Conservation (phyloP, 1,140 invertebrate species). For the Drosophila ambigua region DNA sequence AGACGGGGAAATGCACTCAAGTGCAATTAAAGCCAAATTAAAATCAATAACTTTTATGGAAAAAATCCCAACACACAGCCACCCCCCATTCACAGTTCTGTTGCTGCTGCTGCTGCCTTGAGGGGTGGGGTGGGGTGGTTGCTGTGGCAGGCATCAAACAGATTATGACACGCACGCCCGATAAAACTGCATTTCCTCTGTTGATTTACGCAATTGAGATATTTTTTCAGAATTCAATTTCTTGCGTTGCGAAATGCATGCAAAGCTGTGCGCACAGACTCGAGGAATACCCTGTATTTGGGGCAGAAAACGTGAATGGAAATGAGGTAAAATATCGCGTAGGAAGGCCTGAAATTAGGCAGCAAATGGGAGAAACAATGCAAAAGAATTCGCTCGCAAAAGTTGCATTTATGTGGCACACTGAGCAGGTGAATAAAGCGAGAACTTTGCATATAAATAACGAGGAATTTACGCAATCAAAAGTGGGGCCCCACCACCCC, state of each 20-base stretch:
- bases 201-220: slow-evolving; percentile 72
- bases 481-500: neutral
- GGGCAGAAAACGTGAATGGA: no score
- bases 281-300: slow-evolving; percentile 5
- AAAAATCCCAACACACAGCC: slow-evolving; percentile 20
- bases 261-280: slow-evolving; percentile 9
- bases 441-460: neutral
- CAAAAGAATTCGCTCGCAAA: no score
- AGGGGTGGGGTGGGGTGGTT: neutral
- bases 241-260: slow-evolving; percentile 29
- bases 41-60: slow-evolving; percentile 75
- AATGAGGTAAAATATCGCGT: neutral
- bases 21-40: slow-evolving; percentile 79
- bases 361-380: no score
- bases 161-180: slow-evolving; percentile 64
- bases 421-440: no score
- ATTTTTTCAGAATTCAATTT: slow-evolving; percentile 34
- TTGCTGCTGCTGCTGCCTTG: neutral
- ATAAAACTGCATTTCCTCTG: slow-evolving; percentile 39
- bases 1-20: slow-evolving; percentile 66
- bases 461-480: neutral
- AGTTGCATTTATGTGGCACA: no score
- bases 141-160: slow-evolving; percentile 64
- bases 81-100: neutral
- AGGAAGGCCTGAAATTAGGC: neutral